Conservation (phyloP, 2,797 vertebrate species). For the Enteromius trimaculatus region DNA sequence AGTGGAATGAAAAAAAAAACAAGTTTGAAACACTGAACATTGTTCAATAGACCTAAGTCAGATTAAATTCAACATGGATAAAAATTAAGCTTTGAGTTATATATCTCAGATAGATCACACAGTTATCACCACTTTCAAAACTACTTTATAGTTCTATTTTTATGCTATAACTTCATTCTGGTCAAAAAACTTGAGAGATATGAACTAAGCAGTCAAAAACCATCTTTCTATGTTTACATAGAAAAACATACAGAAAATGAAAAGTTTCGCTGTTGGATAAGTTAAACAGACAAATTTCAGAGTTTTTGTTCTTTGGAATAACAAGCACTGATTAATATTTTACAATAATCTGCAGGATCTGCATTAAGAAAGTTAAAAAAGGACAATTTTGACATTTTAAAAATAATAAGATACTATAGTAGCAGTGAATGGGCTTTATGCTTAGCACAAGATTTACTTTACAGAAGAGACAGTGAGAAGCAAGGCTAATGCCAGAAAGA, state of each 20-base stretch:
- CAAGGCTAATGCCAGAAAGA: constrained; percentile 54
- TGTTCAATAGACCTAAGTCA: background rate
- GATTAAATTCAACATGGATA: background rate
- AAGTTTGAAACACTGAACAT: background rate
- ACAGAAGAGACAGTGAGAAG: constrained; percentile 41
- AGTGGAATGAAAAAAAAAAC: background rate
- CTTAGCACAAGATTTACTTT: constrained; percentile 40
- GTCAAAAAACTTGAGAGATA: background rate
- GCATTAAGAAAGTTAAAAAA: background rate
- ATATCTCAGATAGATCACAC: background rate
- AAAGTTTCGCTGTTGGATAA: background rate
- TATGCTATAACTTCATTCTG: background rate
- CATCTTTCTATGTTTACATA: background rate
- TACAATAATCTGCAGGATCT: background rate
- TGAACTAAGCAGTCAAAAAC: background rate
- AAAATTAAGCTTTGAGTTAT: background rate
- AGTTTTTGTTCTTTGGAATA: background rate
- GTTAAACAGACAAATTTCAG: background rate
- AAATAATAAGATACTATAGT: background rate
- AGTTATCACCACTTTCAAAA: background rate
- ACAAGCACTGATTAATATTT: background rate
- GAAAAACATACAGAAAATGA: background rate
- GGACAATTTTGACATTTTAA: background rate
- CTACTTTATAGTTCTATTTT: background rate
- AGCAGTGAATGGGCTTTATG: constrained; percentile 20